Base-by-base conservation (phyloP, 2,113 vertebrate genomes). In the Periophthalmus modestus region DNA sequence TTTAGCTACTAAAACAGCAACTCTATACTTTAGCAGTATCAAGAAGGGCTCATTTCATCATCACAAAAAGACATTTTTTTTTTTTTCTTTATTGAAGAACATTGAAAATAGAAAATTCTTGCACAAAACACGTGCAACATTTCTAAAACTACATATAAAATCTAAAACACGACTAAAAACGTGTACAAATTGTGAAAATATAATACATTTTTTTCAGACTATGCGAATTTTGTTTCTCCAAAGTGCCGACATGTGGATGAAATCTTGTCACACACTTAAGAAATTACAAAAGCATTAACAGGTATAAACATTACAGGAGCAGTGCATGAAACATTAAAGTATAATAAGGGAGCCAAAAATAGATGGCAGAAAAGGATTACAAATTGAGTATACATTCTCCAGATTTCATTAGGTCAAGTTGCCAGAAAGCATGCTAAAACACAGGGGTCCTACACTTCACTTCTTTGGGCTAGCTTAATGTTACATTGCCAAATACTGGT, bases 181-280 rank as follows among this genome's bases (percentile, higher is more conserved):
- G 91, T 92, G 85, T 90, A 93, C 92, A 94, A 92, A 91, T 92
- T 91, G 65, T 82, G 85, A 92, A 91, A 89, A 93, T 93, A 92
- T 94, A 94, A 91, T 93, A 86, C 52, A n/a, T 55, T n/a, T 55
- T 88, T 90, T 81, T 85, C 85, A 85, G 82, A 89, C 73, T 82
- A 90, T 77, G 89, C 68, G 86, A 89, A 90, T 82, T 55, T 76
- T 81, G 80, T 79, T 61, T 78, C 69, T 79, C 66, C 47, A 50
- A 78, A 82, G 52, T 71, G 66, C 50, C 79, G 69, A 55, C 62
- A 79, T 57, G 18, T 52, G 48, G 57, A 75, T 68, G 62, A 55
- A 52, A 66, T 33, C 74, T 19, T 24, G 4, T 65, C 58, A 74
- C 70, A 82, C 68, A 71, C 68, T 28, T n/a, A 18, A 73, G 24